A percentile compares a stretch with the other conserved stretches of the same genome.
Conservation (phyloP, 2,888 invertebrate genomes). For the Gymnosoma rotundatum region DNA sequence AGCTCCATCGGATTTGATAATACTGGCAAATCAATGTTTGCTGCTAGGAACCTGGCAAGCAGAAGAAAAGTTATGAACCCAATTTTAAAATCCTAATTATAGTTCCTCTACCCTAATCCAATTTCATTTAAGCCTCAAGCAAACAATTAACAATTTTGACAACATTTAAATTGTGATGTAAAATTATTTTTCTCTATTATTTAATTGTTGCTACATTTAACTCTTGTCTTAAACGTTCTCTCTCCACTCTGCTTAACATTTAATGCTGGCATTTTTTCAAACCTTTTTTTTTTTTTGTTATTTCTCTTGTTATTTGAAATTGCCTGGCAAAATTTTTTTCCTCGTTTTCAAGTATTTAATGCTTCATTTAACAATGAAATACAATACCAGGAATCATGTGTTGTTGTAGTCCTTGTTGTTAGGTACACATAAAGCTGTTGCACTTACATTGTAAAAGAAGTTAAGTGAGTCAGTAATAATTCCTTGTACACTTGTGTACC, state of each 20-base stretch:
- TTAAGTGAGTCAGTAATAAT: conserved; percentile 61
- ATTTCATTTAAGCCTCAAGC: too few species aligned
- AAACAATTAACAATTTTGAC: background rate
- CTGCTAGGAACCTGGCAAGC: too few species aligned
- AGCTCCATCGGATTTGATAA: too few species aligned
- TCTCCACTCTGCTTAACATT: conserved; percentile 4
- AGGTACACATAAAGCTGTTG: conserved; percentile 19
- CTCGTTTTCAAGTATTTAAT: conserved; percentile 63
- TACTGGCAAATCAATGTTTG: too few species aligned
- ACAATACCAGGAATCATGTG: conserved; percentile 64
- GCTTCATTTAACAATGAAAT: conserved; percentile 67
- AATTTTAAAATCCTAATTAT: too few species aligned
- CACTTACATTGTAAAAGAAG: conserved; percentile 49
- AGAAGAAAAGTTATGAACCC: too few species aligned
- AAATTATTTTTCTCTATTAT: background rate
- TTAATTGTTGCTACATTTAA: conserved; percentile 21
- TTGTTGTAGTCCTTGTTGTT: conserved; percentile 42
- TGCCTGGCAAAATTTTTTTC: conserved; percentile 35
- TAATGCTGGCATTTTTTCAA: conserved; percentile 15
- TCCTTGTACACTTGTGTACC: conserved; percentile 15
- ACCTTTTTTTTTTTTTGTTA: background rate
- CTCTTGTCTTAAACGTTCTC: conserved; percentile 26
- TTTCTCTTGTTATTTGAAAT: conserved; percentile 37
- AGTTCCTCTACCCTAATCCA: too few species aligned
- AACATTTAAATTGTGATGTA: background rate